A percentile compares a stretch with the other conserved stretches of the same genome.
These are phyloP conservation scores for Aldrovandia affinis DNA, from an alignment of 2,797 vertebrate genomes.

Conservation along the genomic window DNA sequence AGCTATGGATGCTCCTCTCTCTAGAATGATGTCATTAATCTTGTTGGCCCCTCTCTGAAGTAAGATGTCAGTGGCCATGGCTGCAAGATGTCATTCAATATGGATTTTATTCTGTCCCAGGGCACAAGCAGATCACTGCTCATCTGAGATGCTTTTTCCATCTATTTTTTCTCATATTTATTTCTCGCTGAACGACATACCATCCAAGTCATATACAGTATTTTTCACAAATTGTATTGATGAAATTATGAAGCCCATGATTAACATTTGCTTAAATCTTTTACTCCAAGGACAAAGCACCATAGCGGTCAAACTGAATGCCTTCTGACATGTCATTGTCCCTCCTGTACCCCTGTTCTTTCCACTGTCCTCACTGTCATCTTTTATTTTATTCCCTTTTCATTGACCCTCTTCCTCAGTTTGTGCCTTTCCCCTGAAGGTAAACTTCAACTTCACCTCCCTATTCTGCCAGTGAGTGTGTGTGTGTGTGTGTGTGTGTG, in stretches of 20 bases:
- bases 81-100: background rate
- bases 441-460: background rate
- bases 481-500: background rate
- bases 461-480: background rate
- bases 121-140: background rate
- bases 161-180: background rate
- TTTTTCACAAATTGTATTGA: background rate
- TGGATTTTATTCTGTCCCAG: background rate
- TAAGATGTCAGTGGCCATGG: background rate
- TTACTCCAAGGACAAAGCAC: background rate
- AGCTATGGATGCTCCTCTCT: background rate
- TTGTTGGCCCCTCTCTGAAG: background rate
- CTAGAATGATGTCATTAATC: background rate
- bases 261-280: background rate
- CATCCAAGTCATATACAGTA: background rate
- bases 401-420: background rate
- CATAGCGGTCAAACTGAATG: background rate
- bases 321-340: background rate
- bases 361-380: background rate
- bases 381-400: background rate
- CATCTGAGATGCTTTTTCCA: background rate
- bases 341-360: background rate
- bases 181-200: background rate
- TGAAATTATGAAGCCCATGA: background rate
- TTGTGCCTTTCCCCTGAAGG: background rate